These are phyloP conservation scores for Drosophila sp. DNA, from an alignment of 1,140 invertebrate genomes.

Conservation along the genomic window DNA sequence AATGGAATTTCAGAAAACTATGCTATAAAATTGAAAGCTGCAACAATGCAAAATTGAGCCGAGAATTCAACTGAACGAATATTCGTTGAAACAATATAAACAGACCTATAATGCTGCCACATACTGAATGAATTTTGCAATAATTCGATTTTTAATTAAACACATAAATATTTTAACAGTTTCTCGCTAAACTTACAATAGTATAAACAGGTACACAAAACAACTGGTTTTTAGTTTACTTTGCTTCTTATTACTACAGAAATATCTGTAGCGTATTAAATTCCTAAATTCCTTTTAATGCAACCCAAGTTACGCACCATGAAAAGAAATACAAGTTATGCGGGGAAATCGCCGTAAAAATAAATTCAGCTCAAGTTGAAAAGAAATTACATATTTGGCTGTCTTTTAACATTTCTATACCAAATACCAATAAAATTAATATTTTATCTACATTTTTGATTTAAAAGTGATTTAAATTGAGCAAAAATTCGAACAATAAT, in stretches of 20 bases:
- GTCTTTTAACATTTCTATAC: too few relatives aligned
- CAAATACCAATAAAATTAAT: too few relatives aligned
- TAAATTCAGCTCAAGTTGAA: too few relatives aligned
- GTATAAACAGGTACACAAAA: too few relatives aligned
- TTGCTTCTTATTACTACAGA: too few relatives aligned
- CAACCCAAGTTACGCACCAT: too few relatives aligned
- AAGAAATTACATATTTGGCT: too few relatives aligned
- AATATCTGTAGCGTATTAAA: too few relatives aligned
- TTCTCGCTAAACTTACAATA: not conserved
- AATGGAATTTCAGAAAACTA: constrained; percentile 44
- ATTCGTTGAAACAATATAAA: constrained; percentile 2
- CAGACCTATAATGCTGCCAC: not conserved
- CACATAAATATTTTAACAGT: not conserved
- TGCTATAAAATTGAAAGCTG: constrained; percentile 32
- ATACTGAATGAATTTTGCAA: constrained; percentile 6
- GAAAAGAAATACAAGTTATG: too few relatives aligned
- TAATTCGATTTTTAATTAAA: not conserved
- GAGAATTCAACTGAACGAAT: constrained; percentile 17
- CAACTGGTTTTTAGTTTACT: not conserved
- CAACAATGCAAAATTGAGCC: constrained; percentile 37
- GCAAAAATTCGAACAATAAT: not conserved
- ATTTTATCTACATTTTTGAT: too few relatives aligned
- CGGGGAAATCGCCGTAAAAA: too few relatives aligned
- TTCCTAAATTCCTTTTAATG: not conserved
- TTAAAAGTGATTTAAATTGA: constrained; percentile 1